Percentiles rank a stretch among this genome's conserved stretches.
These are phyloP conservation scores for Gavia stellata DNA, from an alignment of 2,113 vertebrate genomes.

Conservation along the genomic window DNA sequence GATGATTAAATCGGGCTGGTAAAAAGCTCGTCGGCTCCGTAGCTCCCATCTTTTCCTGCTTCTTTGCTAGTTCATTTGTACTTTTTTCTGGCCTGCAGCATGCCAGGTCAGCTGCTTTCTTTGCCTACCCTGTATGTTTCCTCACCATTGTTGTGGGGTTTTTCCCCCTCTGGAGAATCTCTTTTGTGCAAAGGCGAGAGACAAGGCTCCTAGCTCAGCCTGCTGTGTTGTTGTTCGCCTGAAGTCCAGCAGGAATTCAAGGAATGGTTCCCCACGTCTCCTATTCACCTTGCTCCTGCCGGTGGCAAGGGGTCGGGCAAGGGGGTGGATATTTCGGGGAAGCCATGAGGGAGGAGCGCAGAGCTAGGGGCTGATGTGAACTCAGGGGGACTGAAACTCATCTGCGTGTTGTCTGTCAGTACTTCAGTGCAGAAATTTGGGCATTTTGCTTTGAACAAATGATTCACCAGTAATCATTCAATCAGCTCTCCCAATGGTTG, in stretches of 20 bases:
- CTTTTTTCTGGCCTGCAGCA: constrained; percentile 24
- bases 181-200: constrained; percentile 43
- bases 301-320: not conserved
- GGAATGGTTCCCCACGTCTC: constrained; percentile 55
- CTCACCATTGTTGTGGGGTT: constrained; percentile 51
- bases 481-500: not conserved
- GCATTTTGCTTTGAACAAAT: constrained; percentile 45
- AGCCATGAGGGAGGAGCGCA: not conserved
- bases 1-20: constrained; percentile 49
- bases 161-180: constrained; percentile 33
- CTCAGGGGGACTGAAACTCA: not conserved
- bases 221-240: constrained; percentile 61
- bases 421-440: not conserved
- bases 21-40: not conserved
- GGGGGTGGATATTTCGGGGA: not conserved
- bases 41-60: constrained; percentile 45
- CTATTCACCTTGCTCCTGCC: constrained; percentile 46
- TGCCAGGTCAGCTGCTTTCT: constrained; percentile 55
- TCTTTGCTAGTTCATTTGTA: constrained; percentile 53
- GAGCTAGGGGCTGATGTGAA: not conserved
- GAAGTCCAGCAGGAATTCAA: constrained; percentile 52
- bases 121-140: constrained; percentile 47
- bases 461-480: constrained; percentile 51
- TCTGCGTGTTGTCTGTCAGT: not conserved
- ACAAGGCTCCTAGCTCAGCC: constrained; percentile 56